Percentiles rank a stretch among this genome's conserved stretches.
Conservation (phyloP, 2,888 invertebrate genomes). For the Arrhopalites spinosus region DNA sequence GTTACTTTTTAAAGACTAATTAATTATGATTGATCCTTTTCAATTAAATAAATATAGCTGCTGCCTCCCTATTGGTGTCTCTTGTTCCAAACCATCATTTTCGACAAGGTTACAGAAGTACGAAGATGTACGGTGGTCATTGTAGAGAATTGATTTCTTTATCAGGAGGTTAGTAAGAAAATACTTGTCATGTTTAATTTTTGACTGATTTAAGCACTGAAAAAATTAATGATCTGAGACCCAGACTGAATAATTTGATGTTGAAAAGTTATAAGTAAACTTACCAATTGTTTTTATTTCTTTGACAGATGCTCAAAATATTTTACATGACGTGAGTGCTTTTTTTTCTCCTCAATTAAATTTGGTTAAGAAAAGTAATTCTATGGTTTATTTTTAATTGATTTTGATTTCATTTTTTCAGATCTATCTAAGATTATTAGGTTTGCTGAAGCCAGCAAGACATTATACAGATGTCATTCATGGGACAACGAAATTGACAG, state of each 20-base stretch:
- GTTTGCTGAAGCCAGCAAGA: conserved; percentile 76
- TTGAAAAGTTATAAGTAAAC: too few relatives aligned
- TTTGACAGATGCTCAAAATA: conserved; percentile 65
- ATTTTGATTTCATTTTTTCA: conserved; percentile 15
- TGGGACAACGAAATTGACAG: conserved; percentile 88
- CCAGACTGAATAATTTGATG: too few relatives aligned
- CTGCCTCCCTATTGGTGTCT: conserved; percentile 85
- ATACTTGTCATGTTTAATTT: too few relatives aligned
- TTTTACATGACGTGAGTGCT: conserved; percentile 68
- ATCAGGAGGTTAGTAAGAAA: conserved; percentile 55
- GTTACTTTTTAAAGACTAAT: background rate
- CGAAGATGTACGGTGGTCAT: conserved; percentile 56
- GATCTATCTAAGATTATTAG: conserved; percentile 55
- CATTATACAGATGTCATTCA: conserved; percentile 86
- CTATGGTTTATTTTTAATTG: too few relatives aligned
- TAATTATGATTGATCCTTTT: background rate
- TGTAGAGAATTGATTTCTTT: conserved; percentile 58
- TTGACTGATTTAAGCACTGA: too few relatives aligned
- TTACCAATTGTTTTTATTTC: too few relatives aligned
- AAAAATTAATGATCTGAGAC: too few relatives aligned
- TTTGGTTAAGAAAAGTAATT: too few relatives aligned
- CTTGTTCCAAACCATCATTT: conserved; percentile 89
- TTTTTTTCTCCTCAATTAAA: background rate
- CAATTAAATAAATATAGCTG: conserved; percentile 65
- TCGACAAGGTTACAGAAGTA: conserved; percentile 78